These are phyloP conservation scores for Brachionus plicatilis DNA, from an alignment of 1,140 invertebrate species.

Conservation along the genomic window DNA sequence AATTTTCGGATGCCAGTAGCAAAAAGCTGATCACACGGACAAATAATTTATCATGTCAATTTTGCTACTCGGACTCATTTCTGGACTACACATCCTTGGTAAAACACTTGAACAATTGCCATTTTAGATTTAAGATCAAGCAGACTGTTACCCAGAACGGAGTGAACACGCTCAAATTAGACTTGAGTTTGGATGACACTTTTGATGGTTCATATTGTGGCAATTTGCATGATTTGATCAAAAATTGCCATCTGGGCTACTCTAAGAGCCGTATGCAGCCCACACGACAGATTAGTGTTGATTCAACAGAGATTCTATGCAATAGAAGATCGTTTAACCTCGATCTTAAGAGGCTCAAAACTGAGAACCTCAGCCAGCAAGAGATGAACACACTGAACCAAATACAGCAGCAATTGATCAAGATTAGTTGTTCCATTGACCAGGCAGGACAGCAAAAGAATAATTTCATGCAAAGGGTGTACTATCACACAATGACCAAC, in stretches of 20 bases:
- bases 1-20: background rate
- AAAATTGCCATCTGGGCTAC: slow-evolving; percentile 60
- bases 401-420: slow-evolving; percentile 33
- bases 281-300: background rate
- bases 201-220: slow-evolving; percentile 92
- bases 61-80: background rate
- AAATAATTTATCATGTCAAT: background rate
- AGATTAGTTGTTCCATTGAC: slow-evolving; percentile 28
- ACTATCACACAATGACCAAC: slow-evolving; percentile 87
- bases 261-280: slow-evolving; percentile 62
- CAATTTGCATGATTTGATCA: slow-evolving; percentile 79
- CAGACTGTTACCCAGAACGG: background rate
- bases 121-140: slow-evolving; percentile 27
- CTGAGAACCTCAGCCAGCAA: background rate
- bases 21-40: background rate
- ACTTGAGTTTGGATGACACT: slow-evolving; percentile 73
- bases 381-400: background rate
- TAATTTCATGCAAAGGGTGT: slow-evolving; percentile 61
- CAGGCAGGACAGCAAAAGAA: background rate
- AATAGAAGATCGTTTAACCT: background rate
- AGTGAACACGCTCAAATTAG: background rate
- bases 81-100: background rate
- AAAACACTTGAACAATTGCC: slow-evolving; percentile 11
- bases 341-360: background rate
- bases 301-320: background rate